phyloP scores from a whole-genome alignment of 2,888 invertebrate genomes.

The Archips crataeganus region DNA sequence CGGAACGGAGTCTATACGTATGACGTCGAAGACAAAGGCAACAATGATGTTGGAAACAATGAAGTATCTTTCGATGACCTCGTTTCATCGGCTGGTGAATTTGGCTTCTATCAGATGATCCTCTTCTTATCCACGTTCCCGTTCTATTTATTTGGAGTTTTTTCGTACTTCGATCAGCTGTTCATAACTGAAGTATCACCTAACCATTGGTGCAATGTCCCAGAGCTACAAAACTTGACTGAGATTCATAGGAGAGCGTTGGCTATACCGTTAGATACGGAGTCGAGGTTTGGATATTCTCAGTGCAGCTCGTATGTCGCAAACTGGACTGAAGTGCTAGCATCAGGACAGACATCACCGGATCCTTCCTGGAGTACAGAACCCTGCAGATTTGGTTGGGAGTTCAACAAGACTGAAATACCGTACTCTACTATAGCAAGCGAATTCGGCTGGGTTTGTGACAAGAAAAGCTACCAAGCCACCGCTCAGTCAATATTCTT shows the following conservation, averaged over 20 bases:
- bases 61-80: slow-evolving; percentile 63
- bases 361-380: slow-evolving; percentile 57
- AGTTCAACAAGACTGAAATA: slow-evolving; percentile 70
- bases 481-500: slow-evolving; percentile 70
- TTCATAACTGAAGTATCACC: slow-evolving; percentile 68
- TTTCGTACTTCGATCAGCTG: slow-evolving; percentile 65
- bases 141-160: slow-evolving; percentile 66
- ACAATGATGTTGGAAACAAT: slow-evolving; percentile 13
- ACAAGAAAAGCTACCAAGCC: slow-evolving; percentile 67
- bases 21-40: slow-evolving; percentile 8
- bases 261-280: slow-evolving; percentile 60
- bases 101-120: slow-evolving; percentile 65
- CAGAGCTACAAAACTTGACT: slow-evolving; percentile 65
- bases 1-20: neutral
- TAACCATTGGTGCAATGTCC: slow-evolving; percentile 72
- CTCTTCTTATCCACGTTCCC: slow-evolving; percentile 63
- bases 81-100: slow-evolving; percentile 66
- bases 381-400: slow-evolving; percentile 68
- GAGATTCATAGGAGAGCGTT: slow-evolving; percentile 58
- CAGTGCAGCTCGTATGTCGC: slow-evolving; percentile 63
- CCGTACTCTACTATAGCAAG: slow-evolving; percentile 70
- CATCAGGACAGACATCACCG: slow-evolving; percentile 48
- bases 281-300: slow-evolving; percentile 63
- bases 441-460: slow-evolving; percentile 73
- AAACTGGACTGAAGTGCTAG: slow-evolving; percentile 65